Percentiles rank a stretch among this genome's conserved stretches.
Evolutionary conservation across 2,888 invertebrate species (phyloP).

Genomic region (Minunthozetes semirufus): DNA sequence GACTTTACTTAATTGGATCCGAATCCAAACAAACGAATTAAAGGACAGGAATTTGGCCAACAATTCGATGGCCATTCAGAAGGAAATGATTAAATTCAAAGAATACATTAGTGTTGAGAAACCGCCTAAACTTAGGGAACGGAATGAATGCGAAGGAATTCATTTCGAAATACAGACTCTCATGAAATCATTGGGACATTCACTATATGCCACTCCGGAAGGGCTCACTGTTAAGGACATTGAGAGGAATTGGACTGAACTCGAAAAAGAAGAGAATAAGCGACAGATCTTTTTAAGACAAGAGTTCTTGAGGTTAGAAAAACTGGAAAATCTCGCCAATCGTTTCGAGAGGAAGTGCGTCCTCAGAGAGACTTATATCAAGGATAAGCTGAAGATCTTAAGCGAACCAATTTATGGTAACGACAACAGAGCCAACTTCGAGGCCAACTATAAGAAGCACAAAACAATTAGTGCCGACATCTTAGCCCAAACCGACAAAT

Average conservation of each 20-base stretch:
- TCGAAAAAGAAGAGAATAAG: constrained; percentile 89
- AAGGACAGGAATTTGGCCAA: constrained; percentile 86
- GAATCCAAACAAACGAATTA: constrained; percentile 69
- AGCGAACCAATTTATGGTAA: constrained; percentile 85
- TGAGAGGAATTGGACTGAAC: constrained; percentile 83
- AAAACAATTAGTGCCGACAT: constrained; percentile 78
- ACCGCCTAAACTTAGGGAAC: constrained; percentile 95
- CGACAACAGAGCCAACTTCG: constrained; percentile 82
- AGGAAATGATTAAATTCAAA: constrained; percentile 63
- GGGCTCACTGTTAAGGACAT: constrained; percentile 90
- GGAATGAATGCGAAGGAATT: constrained; percentile 91
- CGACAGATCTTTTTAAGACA: constrained; percentile 85
- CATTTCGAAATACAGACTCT: constrained; percentile 95
- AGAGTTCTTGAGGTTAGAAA: constrained; percentile 82
- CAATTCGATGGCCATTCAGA: constrained; percentile 82
- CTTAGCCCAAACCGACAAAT: constrained; percentile 53
- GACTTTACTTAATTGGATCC: constrained; percentile 87
- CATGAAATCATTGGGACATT: constrained; percentile 85
- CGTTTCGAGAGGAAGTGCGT: constrained; percentile 93
- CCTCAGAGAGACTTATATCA: constrained; percentile 85
- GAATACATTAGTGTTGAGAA: constrained; percentile 94
- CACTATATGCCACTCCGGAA: constrained; percentile 74
- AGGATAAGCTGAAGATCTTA: constrained; percentile 93
- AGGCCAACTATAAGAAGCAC: constrained; percentile 95
- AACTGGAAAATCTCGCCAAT: constrained; percentile 86